These are phyloP conservation scores for Elephas maximus DNA, from an alignment of 2,113 vertebrate species.

Conservation along the genomic window DNA sequence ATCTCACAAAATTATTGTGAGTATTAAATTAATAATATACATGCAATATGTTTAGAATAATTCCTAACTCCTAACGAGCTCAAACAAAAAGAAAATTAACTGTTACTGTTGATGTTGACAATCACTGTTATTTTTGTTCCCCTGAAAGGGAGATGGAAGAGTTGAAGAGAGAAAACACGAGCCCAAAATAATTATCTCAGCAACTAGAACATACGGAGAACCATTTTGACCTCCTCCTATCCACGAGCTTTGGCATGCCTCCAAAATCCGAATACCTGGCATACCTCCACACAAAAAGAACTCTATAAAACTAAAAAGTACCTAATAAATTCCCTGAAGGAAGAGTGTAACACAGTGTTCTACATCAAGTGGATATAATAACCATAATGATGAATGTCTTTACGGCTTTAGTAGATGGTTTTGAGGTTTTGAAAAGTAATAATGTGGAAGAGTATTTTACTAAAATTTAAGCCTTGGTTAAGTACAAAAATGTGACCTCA, in stretches of 20 bases:
- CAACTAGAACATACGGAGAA: background rate
- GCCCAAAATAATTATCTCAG: background rate
- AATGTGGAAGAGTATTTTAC: conserved; percentile 64
- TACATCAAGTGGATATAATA: conserved; percentile 45
- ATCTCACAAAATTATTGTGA: background rate
- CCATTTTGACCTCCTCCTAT: background rate
- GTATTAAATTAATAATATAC: background rate
- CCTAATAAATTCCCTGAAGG: conserved; percentile 50
- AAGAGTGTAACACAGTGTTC: conserved; percentile 32
- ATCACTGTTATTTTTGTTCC: background rate
- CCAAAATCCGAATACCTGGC: background rate
- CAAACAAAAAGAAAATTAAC: background rate
- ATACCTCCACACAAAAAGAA: conserved; percentile 23
- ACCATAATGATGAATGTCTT: conserved; percentile 62
- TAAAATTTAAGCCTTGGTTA: conserved; percentile 67
- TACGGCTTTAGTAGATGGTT: conserved; percentile 52
- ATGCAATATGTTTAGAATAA: background rate
- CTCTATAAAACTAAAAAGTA: conserved; percentile 36
- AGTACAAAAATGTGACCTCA: conserved; percentile 59
- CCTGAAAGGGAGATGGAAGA: background rate
- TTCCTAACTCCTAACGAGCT: background rate
- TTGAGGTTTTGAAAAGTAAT: conserved; percentile 63
- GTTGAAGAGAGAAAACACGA: background rate
- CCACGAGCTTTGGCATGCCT: background rate
- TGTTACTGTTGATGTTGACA: background rate